Evolutionary conservation across 2,113 vertebrate species (phyloP).

Genomic region (Tragulus kanchil): DNA sequence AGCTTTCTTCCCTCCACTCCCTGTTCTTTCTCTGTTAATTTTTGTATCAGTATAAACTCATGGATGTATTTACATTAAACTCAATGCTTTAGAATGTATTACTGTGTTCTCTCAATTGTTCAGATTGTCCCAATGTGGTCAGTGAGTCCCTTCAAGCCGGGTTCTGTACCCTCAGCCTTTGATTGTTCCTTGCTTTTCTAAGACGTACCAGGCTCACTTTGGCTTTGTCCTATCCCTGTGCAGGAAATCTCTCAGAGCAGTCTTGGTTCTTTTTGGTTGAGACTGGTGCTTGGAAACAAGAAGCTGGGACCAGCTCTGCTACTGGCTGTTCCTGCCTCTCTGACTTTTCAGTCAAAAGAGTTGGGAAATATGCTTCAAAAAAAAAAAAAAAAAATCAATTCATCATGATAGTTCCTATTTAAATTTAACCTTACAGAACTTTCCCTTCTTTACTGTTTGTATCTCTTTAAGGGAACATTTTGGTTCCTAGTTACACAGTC

Average conservation of each 20-base stretch:
- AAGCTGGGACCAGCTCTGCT: background rate
- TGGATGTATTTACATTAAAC: background rate
- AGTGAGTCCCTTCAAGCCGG: background rate
- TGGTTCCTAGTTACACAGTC: background rate
- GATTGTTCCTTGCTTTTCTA: background rate
- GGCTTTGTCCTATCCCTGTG: background rate
- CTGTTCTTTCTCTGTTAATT: background rate
- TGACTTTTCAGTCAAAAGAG: background rate
- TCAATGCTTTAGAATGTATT: background rate
- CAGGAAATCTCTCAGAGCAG: background rate
- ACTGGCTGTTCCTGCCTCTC: background rate
- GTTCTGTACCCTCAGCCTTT: background rate
- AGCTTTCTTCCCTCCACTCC: background rate
- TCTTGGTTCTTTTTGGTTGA: background rate
- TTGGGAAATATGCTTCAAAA: background rate
- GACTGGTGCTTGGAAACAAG: background rate
- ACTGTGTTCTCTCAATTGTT: background rate
- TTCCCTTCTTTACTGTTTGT: background rate
- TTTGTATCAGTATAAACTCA: background rate
- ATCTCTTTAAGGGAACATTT: background rate
- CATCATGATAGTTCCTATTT: background rate
- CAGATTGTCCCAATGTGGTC: background rate
- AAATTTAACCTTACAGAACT: background rate
- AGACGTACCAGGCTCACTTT: background rate
- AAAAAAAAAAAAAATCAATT: background rate